These are phyloP conservation scores for Dorcus parallelipipedus DNA, from an alignment of 2,888 invertebrate species.

Conservation along the genomic window DNA sequence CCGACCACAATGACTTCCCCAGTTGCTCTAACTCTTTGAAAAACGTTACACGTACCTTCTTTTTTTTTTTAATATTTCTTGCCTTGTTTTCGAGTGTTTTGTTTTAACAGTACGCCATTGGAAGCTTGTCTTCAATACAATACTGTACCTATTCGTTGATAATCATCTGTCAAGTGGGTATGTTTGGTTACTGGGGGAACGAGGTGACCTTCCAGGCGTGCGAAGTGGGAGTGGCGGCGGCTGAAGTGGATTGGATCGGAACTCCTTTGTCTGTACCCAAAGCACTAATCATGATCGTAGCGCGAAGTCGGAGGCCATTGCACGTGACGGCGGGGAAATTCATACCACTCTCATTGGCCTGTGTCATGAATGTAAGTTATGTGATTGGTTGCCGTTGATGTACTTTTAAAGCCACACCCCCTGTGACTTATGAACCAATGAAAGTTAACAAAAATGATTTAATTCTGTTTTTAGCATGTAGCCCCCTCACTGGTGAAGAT, in stretches of 20 bases:
- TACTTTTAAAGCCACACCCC: not conserved
- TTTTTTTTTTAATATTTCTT: too few relatives aligned
- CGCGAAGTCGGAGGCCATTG: slow-evolving; percentile 24
- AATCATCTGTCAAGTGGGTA: slow-evolving; percentile 26
- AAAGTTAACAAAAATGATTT: not conserved
- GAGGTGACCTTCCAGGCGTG: slow-evolving; percentile 25
- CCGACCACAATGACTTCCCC: too few relatives aligned
- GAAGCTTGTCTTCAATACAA: slow-evolving; percentile 23
- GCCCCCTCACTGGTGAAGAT: not conserved
- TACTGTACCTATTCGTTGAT: slow-evolving; percentile 24
- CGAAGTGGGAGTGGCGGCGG: slow-evolving; percentile 20
- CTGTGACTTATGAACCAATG: not conserved
- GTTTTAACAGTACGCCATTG: slow-evolving; percentile 19
- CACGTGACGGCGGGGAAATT: slow-evolving; percentile 29
- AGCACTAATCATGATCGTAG: slow-evolving; percentile 24
- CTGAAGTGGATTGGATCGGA: slow-evolving; percentile 21
- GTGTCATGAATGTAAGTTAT: slow-evolving; percentile 21
- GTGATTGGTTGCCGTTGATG: not conserved
- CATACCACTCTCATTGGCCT: slow-evolving; percentile 22
- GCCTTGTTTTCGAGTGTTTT: not conserved
- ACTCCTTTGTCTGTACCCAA: slow-evolving; percentile 16
- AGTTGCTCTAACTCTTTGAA: too few relatives aligned
- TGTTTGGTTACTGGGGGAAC: slow-evolving; percentile 31
- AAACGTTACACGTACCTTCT: too few relatives aligned
- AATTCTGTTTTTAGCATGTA: not conserved